Percentiles rank a stretch among this genome's conserved stretches.
Conservation (phyloP, 53 echinoderm and acorn worm genomes). For the Apostichopus leukothele region DNA sequence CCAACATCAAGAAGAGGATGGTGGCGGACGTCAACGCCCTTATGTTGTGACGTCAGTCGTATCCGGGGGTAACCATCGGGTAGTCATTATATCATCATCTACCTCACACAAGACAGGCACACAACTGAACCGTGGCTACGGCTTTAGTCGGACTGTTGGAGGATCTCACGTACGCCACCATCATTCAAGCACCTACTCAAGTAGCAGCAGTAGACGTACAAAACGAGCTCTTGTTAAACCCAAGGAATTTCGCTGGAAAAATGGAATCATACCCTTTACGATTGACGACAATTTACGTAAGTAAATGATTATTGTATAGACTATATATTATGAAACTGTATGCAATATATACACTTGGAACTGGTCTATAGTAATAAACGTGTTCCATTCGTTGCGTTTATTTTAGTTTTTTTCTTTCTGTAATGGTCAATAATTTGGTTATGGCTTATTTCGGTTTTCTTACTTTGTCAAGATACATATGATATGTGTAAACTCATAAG, state of each 20-base stretch:
- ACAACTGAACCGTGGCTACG: background rate
- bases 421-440: background rate
- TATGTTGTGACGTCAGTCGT: background rate
- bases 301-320: background rate
- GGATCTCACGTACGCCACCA: background rate
- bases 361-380: too few species aligned
- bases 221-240: constrained; percentile 65
- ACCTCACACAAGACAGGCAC: background rate
- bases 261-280: constrained; percentile 69
- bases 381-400: background rate
- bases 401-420: background rate
- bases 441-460: too few species aligned
- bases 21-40: too few species aligned
- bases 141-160: background rate
- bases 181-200: background rate
- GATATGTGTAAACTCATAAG: too few species aligned
- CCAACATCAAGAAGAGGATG: too few species aligned
- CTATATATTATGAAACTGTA: background rate
- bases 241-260: constrained; percentile 61
- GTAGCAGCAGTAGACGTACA: constrained; percentile 1
- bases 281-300: constrained; percentile 76
- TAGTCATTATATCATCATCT: background rate
- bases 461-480: too few species aligned
- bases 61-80: constrained; percentile 1
- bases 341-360: background rate